Percentiles rank a stretch among this genome's conserved stretches.
Conservation (phyloP, 2,888 invertebrate species). For the Ganaspis brasiliensis region DNA sequence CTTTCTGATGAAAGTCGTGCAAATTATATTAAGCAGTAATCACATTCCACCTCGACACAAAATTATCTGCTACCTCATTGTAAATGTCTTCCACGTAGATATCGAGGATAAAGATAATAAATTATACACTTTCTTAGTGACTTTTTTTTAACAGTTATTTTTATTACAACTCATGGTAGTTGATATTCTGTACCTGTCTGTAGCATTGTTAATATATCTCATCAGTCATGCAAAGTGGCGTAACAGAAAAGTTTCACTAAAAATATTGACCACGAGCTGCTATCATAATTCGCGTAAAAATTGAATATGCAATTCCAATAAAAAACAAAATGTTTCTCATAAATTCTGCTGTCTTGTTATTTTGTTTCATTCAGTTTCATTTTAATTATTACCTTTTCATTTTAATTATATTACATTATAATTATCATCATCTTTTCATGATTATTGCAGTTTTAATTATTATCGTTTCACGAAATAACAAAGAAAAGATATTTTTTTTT, state of each 20-base stretch:
- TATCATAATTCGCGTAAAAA: slow-evolving; percentile 3
- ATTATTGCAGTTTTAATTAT: neutral
- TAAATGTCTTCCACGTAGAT: slow-evolving; percentile 38
- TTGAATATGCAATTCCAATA: slow-evolving; percentile 2
- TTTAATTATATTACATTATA: too few relatives aligned
- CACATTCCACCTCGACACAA: slow-evolving; percentile 32
- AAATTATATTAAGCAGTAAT: slow-evolving; percentile 43
- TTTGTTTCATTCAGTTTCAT: too few relatives aligned
- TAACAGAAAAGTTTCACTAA: slow-evolving; percentile 29
- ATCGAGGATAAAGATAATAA: slow-evolving; percentile 41
- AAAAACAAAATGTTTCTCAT: neutral
- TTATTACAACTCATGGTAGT: slow-evolving; percentile 29
- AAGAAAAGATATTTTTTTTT: neutral
- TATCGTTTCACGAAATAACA: neutral
- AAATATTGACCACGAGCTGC: slow-evolving; percentile 16
- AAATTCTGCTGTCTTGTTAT: too few relatives aligned
- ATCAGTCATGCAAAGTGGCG: slow-evolving; percentile 40
- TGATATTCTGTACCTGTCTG: slow-evolving; percentile 40
- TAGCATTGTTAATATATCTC: slow-evolving; percentile 40
- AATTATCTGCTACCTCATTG: slow-evolving; percentile 40
- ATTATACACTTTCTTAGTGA: slow-evolving; percentile 38
- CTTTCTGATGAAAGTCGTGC: slow-evolving; percentile 38
- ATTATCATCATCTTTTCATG: neutral
- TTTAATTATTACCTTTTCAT: too few relatives aligned
- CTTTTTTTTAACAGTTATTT: slow-evolving; percentile 36